phyloP scores from a whole-genome alignment of 2,888 invertebrate genomes.

The Sylvicola cinctus region DNA sequence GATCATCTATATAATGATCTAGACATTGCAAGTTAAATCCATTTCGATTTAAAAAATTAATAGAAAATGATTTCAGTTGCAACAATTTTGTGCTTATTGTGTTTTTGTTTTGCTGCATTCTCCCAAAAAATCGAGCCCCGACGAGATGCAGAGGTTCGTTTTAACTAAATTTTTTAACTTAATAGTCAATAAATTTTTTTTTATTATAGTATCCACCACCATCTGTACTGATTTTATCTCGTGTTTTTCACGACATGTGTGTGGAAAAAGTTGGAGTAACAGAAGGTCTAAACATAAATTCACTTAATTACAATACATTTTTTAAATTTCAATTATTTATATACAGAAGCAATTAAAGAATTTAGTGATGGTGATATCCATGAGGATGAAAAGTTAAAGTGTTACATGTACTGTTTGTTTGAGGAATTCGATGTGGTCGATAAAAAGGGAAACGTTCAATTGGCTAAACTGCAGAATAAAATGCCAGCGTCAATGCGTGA shows the following conservation, averaged over 20 bases:
- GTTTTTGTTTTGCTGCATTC: too few species aligned
- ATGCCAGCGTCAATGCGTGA: slow-evolving; percentile 12
- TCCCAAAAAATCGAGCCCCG: too few species aligned
- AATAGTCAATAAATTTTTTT: too few species aligned
- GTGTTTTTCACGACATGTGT: slow-evolving; percentile 13
- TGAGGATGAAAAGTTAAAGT: slow-evolving; percentile 15
- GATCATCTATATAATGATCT: too few species aligned
- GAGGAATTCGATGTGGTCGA: slow-evolving; percentile 11
- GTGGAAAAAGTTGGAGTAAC: slow-evolving; percentile 13
- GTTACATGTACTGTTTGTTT: slow-evolving; percentile 18
- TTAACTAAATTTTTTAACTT: too few species aligned
- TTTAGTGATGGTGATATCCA: slow-evolving; percentile 16
- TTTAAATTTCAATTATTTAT: too few species aligned
- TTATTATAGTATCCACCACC: slow-evolving; percentile 17
- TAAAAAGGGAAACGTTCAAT: slow-evolving; percentile 15
- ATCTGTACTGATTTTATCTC: slow-evolving; percentile 9
- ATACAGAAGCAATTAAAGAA: slow-evolving; percentile 13
- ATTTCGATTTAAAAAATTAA: too few species aligned
- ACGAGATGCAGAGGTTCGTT: too few species aligned
- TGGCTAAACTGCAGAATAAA: slow-evolving; percentile 12
- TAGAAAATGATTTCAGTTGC: too few species aligned
- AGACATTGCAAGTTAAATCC: too few species aligned
- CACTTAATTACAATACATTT: too few species aligned
- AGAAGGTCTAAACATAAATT: slow-evolving; percentile 9
- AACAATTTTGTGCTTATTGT: too few species aligned